These are phyloP conservation scores for Piaya cayana DNA, from an alignment of 2,113 vertebrate genomes.

Conservation along the genomic window DNA sequence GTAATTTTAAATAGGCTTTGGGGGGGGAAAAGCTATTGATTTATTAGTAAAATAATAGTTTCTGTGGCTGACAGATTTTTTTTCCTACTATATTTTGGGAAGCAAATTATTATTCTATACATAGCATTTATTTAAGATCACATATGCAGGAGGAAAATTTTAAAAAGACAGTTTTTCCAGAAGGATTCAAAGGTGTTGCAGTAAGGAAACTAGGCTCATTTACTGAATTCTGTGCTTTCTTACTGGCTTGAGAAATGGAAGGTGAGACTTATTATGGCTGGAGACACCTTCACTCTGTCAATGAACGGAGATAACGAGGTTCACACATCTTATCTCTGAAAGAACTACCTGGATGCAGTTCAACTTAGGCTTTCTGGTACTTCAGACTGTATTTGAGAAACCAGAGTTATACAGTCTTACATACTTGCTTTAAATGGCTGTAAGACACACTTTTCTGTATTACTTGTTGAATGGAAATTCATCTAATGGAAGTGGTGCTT, in stretches of 20 bases:
- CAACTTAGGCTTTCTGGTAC: background rate
- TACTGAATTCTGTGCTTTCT: background rate
- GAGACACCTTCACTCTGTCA: background rate
- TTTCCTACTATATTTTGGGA: background rate
- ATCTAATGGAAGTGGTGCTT: background rate
- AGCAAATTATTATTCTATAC: background rate
- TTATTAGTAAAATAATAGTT: background rate
- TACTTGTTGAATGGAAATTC: background rate
- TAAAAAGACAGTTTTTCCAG: background rate
- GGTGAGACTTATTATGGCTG: background rate
- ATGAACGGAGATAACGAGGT: background rate
- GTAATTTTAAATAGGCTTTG: background rate
- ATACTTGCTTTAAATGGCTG: background rate
- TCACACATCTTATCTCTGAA: background rate
- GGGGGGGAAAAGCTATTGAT: background rate
- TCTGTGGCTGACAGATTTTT: background rate
- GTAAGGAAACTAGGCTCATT: background rate
- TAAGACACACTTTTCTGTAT: background rate
- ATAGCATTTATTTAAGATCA: background rate
- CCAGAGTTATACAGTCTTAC: background rate
- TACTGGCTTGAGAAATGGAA: background rate
- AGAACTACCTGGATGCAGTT: background rate
- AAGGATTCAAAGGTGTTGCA: background rate
- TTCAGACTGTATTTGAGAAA: background rate
- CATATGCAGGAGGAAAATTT: background rate